phyloP scores from a whole-genome alignment of 2,888 invertebrate genomes.

The Stegana nigrithorax region DNA sequence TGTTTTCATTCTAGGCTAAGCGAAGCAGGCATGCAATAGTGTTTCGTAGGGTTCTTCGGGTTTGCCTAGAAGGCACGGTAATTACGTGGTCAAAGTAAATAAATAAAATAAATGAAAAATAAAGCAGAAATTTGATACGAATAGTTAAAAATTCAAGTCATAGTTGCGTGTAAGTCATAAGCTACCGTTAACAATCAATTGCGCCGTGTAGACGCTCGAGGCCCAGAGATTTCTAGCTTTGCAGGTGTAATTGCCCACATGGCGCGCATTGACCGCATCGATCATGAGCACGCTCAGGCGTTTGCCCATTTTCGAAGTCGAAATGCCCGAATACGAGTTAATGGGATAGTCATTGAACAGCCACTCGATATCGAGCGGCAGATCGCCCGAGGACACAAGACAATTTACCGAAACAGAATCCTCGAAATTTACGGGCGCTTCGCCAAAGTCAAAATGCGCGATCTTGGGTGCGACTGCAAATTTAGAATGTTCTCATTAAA shows the following conservation, averaged over 20 bases:
- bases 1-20: conserved; percentile 27
- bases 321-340: conserved; percentile 68
- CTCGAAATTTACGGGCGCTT: conserved; percentile 70
- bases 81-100: conserved; percentile 20
- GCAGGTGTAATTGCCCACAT: conserved; percentile 80
- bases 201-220: conserved; percentile 73
- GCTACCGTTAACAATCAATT: conserved; percentile 77
- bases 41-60: conserved; percentile 7
- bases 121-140: conserved; percentile 16
- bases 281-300: conserved; percentile 75
- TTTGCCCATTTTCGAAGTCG: conserved; percentile 70
- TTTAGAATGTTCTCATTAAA: too few relatives aligned
- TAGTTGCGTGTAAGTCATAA: conserved; percentile 19
- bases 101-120: background rate
- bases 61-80: conserved; percentile 13
- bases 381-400: conserved; percentile 80
- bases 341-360: conserved; percentile 71
- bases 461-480: conserved; percentile 81
- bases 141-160: conserved; percentile 18
- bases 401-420: conserved; percentile 79
- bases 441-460: conserved; percentile 78
- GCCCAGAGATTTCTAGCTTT: conserved; percentile 74
- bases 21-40: conserved; percentile 19
- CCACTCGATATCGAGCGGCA: conserved; percentile 81
- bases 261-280: conserved; percentile 74